Evolutionary conservation across 2,888 invertebrate genomes (phyloP).

Genomic region (Sesamia inferens): DNA sequence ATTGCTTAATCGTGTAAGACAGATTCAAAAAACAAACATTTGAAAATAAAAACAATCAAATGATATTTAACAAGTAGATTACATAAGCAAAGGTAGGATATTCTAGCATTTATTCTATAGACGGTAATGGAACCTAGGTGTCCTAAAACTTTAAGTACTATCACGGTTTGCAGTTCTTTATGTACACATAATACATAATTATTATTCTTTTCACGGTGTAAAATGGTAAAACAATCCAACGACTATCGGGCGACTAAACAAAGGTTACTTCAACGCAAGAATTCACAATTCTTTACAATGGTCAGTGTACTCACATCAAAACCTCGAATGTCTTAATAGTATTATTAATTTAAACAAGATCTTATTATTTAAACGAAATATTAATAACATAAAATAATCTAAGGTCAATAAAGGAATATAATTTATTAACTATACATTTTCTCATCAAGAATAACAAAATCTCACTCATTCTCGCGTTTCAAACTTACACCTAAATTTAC

Average conservation of each 20-base stretch:
- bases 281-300: constrained; percentile 63
- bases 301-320: constrained; percentile 36
- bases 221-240: constrained; percentile 55
- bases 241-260: constrained; percentile 46
- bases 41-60: constrained; percentile 57
- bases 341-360: constrained; percentile 68
- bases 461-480: constrained; percentile 69
- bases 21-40: constrained; percentile 54
- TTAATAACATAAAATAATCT: constrained; percentile 70
- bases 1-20: constrained; percentile 61
- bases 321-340: constrained; percentile 42
- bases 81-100: constrained; percentile 66
- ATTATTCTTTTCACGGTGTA: constrained; percentile 41
- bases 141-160: constrained; percentile 83
- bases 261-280: constrained; percentile 55
- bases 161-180: constrained; percentile 84
- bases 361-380: constrained; percentile 70
- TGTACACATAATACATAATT: constrained; percentile 68
- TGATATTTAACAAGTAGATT: constrained; percentile 54
- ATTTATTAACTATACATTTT: constrained; percentile 78
- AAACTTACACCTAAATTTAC: constrained; percentile 71
- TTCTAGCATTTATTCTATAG: constrained; percentile 77
- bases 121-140: constrained; percentile 71
- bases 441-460: constrained; percentile 76
- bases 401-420: constrained; percentile 80